phyloP scores from a whole-genome alignment of 2,113 vertebrate genomes.

The Prunella fulvescens region DNA sequence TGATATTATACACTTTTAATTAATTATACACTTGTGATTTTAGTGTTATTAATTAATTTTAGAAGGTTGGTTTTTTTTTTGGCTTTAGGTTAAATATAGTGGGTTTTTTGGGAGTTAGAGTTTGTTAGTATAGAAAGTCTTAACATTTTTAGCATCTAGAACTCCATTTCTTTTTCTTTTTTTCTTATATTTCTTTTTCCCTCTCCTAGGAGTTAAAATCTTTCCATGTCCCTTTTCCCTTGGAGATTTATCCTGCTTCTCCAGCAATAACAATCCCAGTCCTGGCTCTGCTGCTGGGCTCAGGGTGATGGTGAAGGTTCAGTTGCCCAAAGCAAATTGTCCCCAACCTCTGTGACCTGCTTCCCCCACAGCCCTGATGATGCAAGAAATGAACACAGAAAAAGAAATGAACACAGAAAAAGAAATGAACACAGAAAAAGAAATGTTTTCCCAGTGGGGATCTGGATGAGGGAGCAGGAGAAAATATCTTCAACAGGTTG shows the following conservation, averaged over 20 bases:
- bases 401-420: not conserved
- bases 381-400: not conserved
- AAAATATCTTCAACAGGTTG: not conserved
- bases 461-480: rapidly evolving
- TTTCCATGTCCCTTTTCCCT: not conserved
- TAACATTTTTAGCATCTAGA: too few relatives aligned
- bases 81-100: too few relatives aligned
- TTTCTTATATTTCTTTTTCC: not conserved
- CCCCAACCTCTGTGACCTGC: not conserved
- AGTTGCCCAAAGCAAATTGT: not conserved
- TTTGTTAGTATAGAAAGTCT: too few relatives aligned
- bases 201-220: not conserved
- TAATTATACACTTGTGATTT: too few relatives aligned
- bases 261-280: not conserved
- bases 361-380: rapidly evolving
- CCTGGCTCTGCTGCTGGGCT: not conserved
- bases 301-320: not conserved
- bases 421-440: not conserved
- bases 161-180: too few relatives aligned
- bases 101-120: too few relatives aligned
- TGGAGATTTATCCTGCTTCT: not conserved
- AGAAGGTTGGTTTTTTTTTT: too few relatives aligned
- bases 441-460: not conserved
- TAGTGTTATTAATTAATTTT: too few relatives aligned
- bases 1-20: too few relatives aligned